Base-by-base conservation (phyloP, 2,113 vertebrate genomes). In the Hippocampus mohnikei region DNA sequence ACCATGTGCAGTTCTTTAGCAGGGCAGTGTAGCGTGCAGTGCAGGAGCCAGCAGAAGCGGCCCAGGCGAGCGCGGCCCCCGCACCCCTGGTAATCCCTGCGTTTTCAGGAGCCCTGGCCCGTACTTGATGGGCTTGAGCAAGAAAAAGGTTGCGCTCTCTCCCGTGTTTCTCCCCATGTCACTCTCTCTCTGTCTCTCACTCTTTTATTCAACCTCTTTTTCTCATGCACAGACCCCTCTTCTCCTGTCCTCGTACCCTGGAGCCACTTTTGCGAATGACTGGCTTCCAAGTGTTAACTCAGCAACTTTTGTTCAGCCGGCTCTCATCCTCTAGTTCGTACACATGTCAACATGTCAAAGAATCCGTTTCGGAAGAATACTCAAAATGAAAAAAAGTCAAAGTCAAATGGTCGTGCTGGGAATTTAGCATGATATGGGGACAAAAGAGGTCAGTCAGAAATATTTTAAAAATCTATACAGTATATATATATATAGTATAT, bases 61-160 rank as follows among this genome's bases (percentile, higher is more conserved):
- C 94, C 91, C 72, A 33, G 85, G 75, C 85, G 81, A 80, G 86
- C 11, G 40, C 84, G 84, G 81, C 82, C 81, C 78, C 77, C 80
- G 93, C 89, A 91, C 63, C 93, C 89, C 92, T 92, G 94, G 92
- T 99, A 99, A 98, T 98, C 96, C 95, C 89, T 90, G 81, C 93
- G 94, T 96, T 98, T 98, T 99, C 96, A 98, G 93, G 87, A 94
- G 94, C 95, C 96, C 90, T 99, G 96, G 97, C 93, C 95, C 94
- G 94, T 96, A 95, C 94, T 95, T 98, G 96, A 99, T 98, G 95
- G 92, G 95, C 93, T 95, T 96, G 94, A 94, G 96, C 94, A 98
- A 97, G 96, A 96, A 95, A 93, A 90, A 94, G 92, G 89, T 92
- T 91, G 86, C 91, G 93, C 94, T 95, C 94, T 94, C 85, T 58